A percentile compares a stretch with the other conserved stretches of the same genome.
phyloP scores from a whole-genome alignment of 2,888 invertebrate species.

The Dilophus febrilis region DNA sequence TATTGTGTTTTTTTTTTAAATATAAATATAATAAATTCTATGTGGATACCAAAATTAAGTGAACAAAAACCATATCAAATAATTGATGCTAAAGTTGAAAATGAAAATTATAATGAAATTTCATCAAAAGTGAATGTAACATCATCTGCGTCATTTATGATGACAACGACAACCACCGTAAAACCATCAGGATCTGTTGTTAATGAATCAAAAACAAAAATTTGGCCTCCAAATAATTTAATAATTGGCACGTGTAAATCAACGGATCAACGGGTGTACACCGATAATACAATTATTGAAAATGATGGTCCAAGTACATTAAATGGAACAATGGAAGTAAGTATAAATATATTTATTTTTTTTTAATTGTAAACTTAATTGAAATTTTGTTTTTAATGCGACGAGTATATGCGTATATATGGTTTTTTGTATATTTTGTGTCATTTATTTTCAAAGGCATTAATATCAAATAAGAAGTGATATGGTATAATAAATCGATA shows the following conservation, averaged over 20 bases:
- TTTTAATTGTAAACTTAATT: too few relatives aligned
- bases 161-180: not conserved
- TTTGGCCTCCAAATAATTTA: conserved; percentile 5
- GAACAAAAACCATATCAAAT: not conserved
- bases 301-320: conserved; percentile 10
- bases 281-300: conserved; percentile 10
- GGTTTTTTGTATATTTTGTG: too few relatives aligned
- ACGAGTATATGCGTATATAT: too few relatives aligned
- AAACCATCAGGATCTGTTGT: too few relatives aligned
- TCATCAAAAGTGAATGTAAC: too few relatives aligned
- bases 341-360: not conserved
- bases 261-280: conserved; percentile 7
- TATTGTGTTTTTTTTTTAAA: conserved; percentile 4
- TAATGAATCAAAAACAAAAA: not conserved
- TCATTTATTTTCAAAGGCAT: too few relatives aligned
- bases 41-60: not conserved
- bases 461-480: too few relatives aligned
- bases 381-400: too few relatives aligned
- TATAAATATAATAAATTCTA: not conserved
- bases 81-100: not conserved
- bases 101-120: not conserved
- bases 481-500: too few relatives aligned
- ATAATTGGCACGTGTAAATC: conserved; percentile 6
- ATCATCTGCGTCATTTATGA: not conserved
- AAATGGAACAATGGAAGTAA: conserved; percentile 10